Evolutionary conservation across 2,113 vertebrate species (phyloP), one percentile per base, ranked within the genome.

Genomic region (Tyrannus savana): DNA sequence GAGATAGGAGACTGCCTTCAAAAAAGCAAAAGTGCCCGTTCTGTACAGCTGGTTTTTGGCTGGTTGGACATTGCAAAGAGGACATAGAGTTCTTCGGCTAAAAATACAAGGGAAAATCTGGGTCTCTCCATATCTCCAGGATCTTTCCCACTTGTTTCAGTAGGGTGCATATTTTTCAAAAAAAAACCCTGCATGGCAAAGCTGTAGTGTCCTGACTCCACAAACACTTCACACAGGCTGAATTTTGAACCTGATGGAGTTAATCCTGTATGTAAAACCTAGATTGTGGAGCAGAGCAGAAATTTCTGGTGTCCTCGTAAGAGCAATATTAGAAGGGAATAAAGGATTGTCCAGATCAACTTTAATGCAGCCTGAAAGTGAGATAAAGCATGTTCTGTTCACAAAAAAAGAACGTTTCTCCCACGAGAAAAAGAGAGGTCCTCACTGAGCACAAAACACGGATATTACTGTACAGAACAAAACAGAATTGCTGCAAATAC

Each of bases 1-100:
- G 63, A 90, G 93, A 71, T 25, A 85, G 92, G 95, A 97, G 77
- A 21, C 56, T 72, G 93, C 73, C 73, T 81, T 63, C 3, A 10
- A 39, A 78, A 28, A 67, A 78, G 93, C 82, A 42, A 33, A 71
- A 95, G 81, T 72, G 89, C 81, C 93, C 80, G 7, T 63, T 25
- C 79, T 12, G 16, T 3, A 5, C 84, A 33, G 84, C 81, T 64
- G 73, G 37, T 33, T 80, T 75, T 41, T 41, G 84, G 81, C 66
- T 62, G 81, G 53, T 53, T 58, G 92, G 72, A 68, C 56, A 5
- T 5, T n/a, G 47, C 52, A 42, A 78, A 84, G 49, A 77, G n/a
- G 73, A 80, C 44, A 11, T 8, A 0, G 72, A 78, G 31, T 56
- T 62, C 71, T 77, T 14, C 0, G 2, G 75, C 55, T 93, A 88